Evolutionary conservation across 2,888 invertebrate genomes (phyloP).

Genomic region (Oasisia sp.): DNA sequence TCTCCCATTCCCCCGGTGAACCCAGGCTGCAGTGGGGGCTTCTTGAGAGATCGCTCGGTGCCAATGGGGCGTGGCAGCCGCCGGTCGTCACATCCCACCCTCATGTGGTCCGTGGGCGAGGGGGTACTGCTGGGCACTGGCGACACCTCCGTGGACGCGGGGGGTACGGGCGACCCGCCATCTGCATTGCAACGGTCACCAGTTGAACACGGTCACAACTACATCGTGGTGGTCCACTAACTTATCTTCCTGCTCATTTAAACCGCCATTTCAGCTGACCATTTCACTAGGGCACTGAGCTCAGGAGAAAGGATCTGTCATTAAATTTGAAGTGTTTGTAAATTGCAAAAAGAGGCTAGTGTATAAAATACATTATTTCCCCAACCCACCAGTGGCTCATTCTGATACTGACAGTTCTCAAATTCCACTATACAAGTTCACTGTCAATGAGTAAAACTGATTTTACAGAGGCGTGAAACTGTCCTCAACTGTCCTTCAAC

Average conservation of each 20-base stretch:
- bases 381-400: too few species aligned
- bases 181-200: neutral
- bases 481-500: too few species aligned
- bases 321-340: too few species aligned
- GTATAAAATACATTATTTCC: too few species aligned
- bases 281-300: too few species aligned
- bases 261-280: neutral
- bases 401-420: too few species aligned
- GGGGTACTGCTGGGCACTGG: constrained; percentile 42
- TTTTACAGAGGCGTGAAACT: too few species aligned
- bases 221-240: too few species aligned
- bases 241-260: neutral
- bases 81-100: constrained; percentile 24
- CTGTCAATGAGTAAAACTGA: too few species aligned
- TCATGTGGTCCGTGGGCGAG: constrained; percentile 40
- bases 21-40: constrained; percentile 29
- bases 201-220: neutral
- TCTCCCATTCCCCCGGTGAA: constrained; percentile 8
- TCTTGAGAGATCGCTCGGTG: constrained; percentile 60
- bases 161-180: constrained; percentile 30
- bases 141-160: constrained; percentile 34
- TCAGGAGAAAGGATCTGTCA: too few species aligned
- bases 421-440: too few species aligned
- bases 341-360: too few species aligned
- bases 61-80: constrained; percentile 60